These are phyloP conservation scores for Paramacrobiotus metropolitanus DNA, from an alignment of 1,140 invertebrate species.

Conservation along the genomic window DNA sequence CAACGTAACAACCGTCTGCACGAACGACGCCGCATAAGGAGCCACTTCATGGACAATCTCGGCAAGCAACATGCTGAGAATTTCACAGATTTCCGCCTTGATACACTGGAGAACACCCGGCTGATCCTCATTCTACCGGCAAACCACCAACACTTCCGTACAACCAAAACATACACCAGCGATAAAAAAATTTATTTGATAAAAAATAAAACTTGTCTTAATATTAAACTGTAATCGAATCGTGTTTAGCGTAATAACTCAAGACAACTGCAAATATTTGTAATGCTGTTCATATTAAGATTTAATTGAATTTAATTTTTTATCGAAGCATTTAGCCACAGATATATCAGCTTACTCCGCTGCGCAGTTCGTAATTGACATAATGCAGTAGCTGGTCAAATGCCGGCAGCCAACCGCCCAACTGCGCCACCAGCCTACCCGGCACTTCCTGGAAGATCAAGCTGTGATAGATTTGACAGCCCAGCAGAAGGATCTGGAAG, in stretches of 20 bases:
- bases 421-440: constrained; percentile 95
- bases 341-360: constrained; percentile 29
- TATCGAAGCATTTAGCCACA: too few species aligned
- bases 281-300: too few species aligned
- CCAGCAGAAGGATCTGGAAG: constrained; percentile 35
- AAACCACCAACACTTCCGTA: too few species aligned
- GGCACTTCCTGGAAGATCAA: constrained; percentile 87
- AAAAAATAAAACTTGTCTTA: constrained; percentile 10
- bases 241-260: too few species aligned
- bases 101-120: constrained; percentile 68
- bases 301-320: too few species aligned
- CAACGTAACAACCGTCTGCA: constrained; percentile 73
- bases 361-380: constrained; percentile 36
- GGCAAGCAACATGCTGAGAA: constrained; percentile 72
- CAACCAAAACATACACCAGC: too few species aligned
- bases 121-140: constrained; percentile 60
- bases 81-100: constrained; percentile 83
- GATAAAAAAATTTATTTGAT: too few species aligned
- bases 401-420: constrained; percentile 72
- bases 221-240: background rate
- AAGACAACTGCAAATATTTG: too few species aligned
- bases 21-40: constrained; percentile 61
- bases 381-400: constrained; percentile 53
- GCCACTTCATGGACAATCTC: constrained; percentile 95
- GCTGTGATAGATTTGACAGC: constrained; percentile 90